phyloP scores from a whole-genome alignment of 2,888 invertebrate genomes.

The Gastracanthus pulcherrimus region DNA sequence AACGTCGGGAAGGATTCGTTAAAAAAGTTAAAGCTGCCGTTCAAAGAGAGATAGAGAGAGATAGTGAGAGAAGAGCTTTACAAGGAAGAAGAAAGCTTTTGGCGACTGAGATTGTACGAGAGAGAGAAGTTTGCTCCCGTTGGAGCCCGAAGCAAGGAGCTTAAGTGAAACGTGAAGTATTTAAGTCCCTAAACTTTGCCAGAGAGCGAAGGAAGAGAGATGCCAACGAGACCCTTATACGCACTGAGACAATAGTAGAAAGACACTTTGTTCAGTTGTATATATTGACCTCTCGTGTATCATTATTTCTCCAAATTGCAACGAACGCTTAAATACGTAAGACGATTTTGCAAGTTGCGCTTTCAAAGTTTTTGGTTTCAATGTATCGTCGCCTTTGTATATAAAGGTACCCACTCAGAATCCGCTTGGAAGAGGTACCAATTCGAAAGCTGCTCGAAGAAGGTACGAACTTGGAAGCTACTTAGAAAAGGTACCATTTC shows the following conservation, averaged over 20 bases:
- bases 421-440: too few species aligned
- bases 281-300: slow-evolving; percentile 35
- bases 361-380: neutral
- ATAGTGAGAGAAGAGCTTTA: slow-evolving; percentile 38
- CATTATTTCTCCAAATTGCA: slow-evolving; percentile 22
- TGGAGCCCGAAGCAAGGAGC: slow-evolving; percentile 53
- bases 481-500: too few species aligned
- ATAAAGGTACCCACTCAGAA: too few species aligned
- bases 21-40: slow-evolving; percentile 54
- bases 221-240: slow-evolving; percentile 21
- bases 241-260: slow-evolving; percentile 35
- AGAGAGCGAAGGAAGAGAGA: neutral
- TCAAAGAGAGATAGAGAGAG: slow-evolving; percentile 48
- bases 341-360: neutral
- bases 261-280: slow-evolving; percentile 33
- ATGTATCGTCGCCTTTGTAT: neutral
- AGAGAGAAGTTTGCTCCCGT: slow-evolving; percentile 52
- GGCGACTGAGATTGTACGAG: slow-evolving; percentile 53
- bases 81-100: slow-evolving; percentile 56
- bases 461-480: too few species aligned
- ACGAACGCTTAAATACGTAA: neutral
- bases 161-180: slow-evolving; percentile 62
- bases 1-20: slow-evolving; percentile 54
- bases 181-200: slow-evolving; percentile 60
- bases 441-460: too few species aligned